Percentiles rank a stretch among this genome's conserved stretches.
phyloP scores from a whole-genome alignment of 2,797 vertebrate genomes.

The Acrossocheilus wenchowensis region DNA sequence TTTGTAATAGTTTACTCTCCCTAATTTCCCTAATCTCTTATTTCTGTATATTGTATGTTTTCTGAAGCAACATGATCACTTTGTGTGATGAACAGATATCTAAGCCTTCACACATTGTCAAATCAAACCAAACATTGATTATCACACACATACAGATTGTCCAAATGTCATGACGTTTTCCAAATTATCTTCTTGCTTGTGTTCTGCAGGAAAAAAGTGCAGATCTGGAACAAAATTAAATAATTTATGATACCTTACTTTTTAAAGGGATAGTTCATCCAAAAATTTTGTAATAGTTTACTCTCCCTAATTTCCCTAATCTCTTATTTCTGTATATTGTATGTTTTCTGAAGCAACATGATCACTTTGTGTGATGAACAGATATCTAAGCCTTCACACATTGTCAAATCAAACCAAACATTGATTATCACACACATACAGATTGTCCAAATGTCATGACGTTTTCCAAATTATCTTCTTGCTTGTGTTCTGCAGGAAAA shows the following conservation, averaged over 20 bases:
- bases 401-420: background rate
- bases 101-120: background rate
- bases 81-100: background rate
- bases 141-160: background rate
- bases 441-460: background rate
- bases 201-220: background rate
- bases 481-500: background rate
- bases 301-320: background rate
- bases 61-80: background rate
- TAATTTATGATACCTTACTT: too few species aligned
- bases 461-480: background rate
- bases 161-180: background rate
- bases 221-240: background rate
- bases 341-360: background rate
- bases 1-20: background rate
- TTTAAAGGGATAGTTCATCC: background rate
- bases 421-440: background rate
- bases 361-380: background rate
- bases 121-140: background rate
- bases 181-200: background rate
- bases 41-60: background rate
- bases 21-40: background rate
- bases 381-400: background rate
- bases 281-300: background rate
- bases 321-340: background rate